Evolutionary conservation across 1,140 invertebrate species (phyloP), one percentile per base, ranked within the genome.

Genomic region (Drosophila triauraria): DNA sequence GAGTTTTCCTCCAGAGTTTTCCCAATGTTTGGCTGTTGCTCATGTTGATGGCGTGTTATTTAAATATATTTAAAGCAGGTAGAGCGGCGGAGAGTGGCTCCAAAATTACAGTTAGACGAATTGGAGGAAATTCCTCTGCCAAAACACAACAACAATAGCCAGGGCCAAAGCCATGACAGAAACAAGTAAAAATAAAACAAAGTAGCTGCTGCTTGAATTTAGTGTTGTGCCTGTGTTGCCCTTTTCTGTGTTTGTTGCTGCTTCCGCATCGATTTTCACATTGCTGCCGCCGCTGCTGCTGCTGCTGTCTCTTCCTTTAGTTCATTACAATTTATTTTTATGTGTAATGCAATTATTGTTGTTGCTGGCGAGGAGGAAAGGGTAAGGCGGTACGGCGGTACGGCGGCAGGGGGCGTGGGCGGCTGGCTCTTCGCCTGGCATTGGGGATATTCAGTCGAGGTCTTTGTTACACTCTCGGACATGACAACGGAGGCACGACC

Each of bases 301-400:
- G 59, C 48, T 40, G 61, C 42, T 65, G 82, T 35, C 64, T 68
- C 83, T 88, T 83, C 83, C 84, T 83, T 88, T 78, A 83, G 76
- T 88, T 88, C 84, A 88, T 88, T 88, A 88, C 85, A 88, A 88
- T 88, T 88, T 88, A 88, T 90, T 88, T 90, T 88, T 90, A 88
- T 88, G 81, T 88, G 85, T 88, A 90, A 88, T 88, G 84, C 85
- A 90, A 90, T 90, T 88, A 90, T 88, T 84, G 84, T 80, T 64
- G 69, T 67, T 78, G 74, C 75, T 57, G 80, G 54, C 57, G 53
- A 68, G 69, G 69, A 68, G 27, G 32, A 78, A 80, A 69, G 69
- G 80, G 71, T 78, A 80, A 46, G 78, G 78, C 63, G 75, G 43
- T 48, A 44, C 44, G 25, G 48, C 44, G n/a, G 25, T 12, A 43